Conservation (phyloP, 2,113 vertebrate genomes). For the Kryptolebias marmoratus region DNA sequence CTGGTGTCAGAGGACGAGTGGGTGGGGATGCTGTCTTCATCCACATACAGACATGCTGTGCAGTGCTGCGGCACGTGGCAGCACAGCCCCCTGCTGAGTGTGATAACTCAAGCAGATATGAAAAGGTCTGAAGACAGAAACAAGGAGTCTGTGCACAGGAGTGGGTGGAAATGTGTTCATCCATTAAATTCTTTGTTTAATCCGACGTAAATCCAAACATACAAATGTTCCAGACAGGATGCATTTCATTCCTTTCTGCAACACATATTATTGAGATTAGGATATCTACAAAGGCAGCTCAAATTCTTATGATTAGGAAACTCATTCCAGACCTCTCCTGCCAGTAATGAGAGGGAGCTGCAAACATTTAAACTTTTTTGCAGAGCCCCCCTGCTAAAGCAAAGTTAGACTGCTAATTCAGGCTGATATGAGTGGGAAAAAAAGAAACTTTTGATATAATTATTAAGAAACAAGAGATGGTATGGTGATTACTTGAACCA, state of each 20-base stretch:
- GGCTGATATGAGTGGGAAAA: slow-evolving; percentile 6
- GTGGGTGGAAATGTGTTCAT: slow-evolving; percentile 22
- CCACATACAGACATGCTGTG: slow-evolving; percentile 52
- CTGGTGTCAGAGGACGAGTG: slow-evolving; percentile 50
- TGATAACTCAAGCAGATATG: slow-evolving; percentile 46
- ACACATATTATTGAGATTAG: slow-evolving; percentile 17
- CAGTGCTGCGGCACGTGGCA: slow-evolving; percentile 43
- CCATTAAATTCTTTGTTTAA: slow-evolving; percentile 18
- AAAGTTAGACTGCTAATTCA: slow-evolving; percentile 17
- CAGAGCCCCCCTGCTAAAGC: slow-evolving; percentile 31
- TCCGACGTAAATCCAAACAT: neutral
- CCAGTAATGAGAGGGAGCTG: slow-evolving; percentile 1
- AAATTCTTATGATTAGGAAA: slow-evolving; percentile 44
- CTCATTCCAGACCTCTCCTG: neutral
- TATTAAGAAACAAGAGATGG: neutral
- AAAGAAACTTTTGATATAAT: slow-evolving; percentile 13
- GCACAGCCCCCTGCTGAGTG: slow-evolving; percentile 36
- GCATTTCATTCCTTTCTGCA: neutral
- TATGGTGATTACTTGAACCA: neutral
- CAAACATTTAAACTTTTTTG: slow-evolving; percentile 40
- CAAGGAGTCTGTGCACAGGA: slow-evolving; percentile 12
- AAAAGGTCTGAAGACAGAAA: slow-evolving; percentile 33
- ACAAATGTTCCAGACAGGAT: neutral
- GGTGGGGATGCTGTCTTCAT: slow-evolving; percentile 62
- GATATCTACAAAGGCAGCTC: slow-evolving; percentile 19